Conservation (phyloP, 2,797 vertebrate genomes). For the Brachyalestes nurse region DNA sequence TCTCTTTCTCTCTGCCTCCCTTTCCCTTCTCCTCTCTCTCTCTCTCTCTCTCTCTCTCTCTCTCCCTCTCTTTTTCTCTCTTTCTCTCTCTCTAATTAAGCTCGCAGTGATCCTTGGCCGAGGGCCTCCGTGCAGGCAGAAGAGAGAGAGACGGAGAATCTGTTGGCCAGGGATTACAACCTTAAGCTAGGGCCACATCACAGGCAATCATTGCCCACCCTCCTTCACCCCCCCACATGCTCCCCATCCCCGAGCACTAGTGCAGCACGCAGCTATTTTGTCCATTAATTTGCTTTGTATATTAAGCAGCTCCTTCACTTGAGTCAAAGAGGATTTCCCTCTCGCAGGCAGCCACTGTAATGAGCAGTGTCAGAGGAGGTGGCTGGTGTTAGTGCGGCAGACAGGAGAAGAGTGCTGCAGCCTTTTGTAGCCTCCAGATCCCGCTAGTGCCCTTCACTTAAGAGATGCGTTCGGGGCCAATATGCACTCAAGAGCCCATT, state of each 20-base stretch:
- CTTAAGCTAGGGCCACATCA: constrained; percentile 78
- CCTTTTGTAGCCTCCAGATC: constrained; percentile 42
- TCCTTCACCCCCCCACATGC: constrained; percentile 6
- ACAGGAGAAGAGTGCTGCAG: constrained; percentile 33
- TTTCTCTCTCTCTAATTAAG: constrained; percentile 79
- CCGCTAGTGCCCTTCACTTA: constrained; percentile 46
- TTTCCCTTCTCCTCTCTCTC: constrained; percentile 14
- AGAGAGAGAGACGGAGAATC: constrained; percentile 59
- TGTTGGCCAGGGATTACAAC: constrained; percentile 83
- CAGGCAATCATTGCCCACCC: constrained; percentile 77
- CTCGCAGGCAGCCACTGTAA: constrained; percentile 71
- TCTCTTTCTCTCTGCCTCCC: constrained; percentile 52
- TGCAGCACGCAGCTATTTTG: constrained; percentile 73
- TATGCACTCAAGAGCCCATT: constrained; percentile 49
- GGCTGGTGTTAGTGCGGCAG: constrained; percentile 53
- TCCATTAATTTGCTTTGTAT: constrained; percentile 79
- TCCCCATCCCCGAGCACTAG: constrained; percentile 63
- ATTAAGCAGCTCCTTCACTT: constrained; percentile 80
- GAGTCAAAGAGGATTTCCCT: constrained; percentile 75
- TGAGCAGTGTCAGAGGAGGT: constrained; percentile 65
- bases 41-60: constrained; percentile 62
- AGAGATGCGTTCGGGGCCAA: constrained; percentile 48
- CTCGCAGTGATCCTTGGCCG: constrained; percentile 75
- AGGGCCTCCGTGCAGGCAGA: constrained; percentile 69
- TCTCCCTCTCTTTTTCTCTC: constrained; percentile 58